Evolutionary conservation across 2,888 invertebrate species (phyloP), one percentile per base, ranked within the genome.

Genomic region (Fragum fragum): DNA sequence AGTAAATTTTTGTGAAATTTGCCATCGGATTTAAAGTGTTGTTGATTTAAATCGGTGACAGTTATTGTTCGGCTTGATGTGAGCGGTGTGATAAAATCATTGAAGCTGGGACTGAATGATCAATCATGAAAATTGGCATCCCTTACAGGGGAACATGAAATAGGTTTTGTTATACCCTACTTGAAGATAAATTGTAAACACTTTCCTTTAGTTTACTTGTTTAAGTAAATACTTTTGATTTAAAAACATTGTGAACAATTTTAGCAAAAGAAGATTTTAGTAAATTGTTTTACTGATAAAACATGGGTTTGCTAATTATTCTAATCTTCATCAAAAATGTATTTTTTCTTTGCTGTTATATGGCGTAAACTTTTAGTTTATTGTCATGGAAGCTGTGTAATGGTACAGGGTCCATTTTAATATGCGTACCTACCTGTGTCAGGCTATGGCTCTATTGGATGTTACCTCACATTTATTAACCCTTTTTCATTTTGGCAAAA

Each of bases 51-150:
- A 69, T 73, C 52, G 71, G 29, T 84, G 84, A 69, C 84, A 84
- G 75, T 69, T 73, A 84, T 84, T 80, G 84, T 81, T 42, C 63
- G 52, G 23, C n/a, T n/a, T 81, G 73, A 78, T 75, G 74, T 73
- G 72, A 75, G 63, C 39, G 36, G 18, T 53, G 73, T 55, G 84
- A 84, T 84, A 81, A 84, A 78, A 84, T 84, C 80, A 26, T 42
- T 57, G 83, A 84, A 75, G 83, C 80, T 84, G 77, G 63, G 73
- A 61, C 55, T 63, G 26, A 39, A 63, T 75, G 75, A 84, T 81
- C 84, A 81, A 81, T 84, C 84, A 81, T 68, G 26, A 47, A 63
- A 74, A 79, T 80, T 78, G 77, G 76, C 77, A 79, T 74, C 68
- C 74, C 28, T 71, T 23, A 73, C 72, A 63, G 66, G 7, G 76